Conservation (phyloP, 2,888 invertebrate genomes). For the Torymus texanus region DNA sequence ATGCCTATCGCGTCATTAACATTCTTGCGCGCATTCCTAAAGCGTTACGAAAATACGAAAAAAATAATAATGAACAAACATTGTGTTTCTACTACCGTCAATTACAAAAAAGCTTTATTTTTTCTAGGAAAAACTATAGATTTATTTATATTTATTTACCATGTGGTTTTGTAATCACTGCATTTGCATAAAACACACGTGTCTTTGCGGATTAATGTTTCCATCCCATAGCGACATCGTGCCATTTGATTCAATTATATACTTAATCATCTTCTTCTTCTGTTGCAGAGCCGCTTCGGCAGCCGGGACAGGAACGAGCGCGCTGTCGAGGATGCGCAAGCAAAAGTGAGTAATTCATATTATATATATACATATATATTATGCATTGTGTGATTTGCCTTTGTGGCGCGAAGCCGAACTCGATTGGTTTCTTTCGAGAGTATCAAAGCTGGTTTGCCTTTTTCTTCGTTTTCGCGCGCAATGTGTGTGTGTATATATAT, state of each 20-base stretch:
- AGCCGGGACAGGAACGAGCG: slow-evolving; percentile 60
- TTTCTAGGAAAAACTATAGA: too few species aligned
- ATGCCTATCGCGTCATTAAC: slow-evolving; percentile 24
- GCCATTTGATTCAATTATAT: too few species aligned
- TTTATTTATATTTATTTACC: too few species aligned
- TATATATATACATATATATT: background rate
- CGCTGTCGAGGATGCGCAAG: slow-evolving; percentile 61
- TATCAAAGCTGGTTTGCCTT: background rate
- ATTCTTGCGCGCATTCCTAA: slow-evolving; percentile 3
- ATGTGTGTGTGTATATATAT: background rate
- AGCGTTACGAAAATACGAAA: too few species aligned
- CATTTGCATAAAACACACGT: too few species aligned
- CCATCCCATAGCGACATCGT: too few species aligned
- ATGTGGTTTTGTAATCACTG: too few species aligned
- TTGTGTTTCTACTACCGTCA: too few species aligned
- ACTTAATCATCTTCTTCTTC: slow-evolving; percentile 35
- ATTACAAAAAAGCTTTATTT: too few species aligned
- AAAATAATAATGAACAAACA: too few species aligned
- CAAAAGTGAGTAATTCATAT: slow-evolving; percentile 64
- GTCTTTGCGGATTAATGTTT: too few species aligned
- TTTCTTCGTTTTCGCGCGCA: background rate
- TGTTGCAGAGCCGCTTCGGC: slow-evolving; percentile 64
- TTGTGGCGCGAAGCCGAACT: slow-evolving; percentile 4
- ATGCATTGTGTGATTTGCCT: slow-evolving; percentile 18
- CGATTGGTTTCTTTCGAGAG: slow-evolving; percentile 36